phyloP scores from a whole-genome alignment of 1,140 invertebrate genomes.

The Pomacea maculata region DNA sequence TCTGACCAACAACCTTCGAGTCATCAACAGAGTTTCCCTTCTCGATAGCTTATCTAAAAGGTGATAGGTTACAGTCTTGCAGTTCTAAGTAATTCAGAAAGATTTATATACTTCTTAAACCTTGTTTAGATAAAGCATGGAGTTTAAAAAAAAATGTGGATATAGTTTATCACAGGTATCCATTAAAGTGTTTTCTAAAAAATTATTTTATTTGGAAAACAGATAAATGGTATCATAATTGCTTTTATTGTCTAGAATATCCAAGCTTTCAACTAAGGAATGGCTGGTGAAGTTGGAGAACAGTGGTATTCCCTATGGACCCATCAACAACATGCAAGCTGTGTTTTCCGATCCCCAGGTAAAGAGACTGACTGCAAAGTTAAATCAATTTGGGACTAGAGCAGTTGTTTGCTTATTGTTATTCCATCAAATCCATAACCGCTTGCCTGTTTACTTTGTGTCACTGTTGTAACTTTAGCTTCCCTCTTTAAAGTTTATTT shows the following conservation, averaged over 20 bases:
- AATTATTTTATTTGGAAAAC: no score
- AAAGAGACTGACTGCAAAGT: neutral
- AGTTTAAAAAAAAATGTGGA: no score
- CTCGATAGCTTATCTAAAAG: conserved; percentile 36
- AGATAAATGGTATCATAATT: neutral
- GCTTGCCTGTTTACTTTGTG: neutral
- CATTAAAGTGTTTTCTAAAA: no score
- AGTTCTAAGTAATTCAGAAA: no score
- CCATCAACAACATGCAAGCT: conserved; percentile 85
- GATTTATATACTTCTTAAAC: no score
- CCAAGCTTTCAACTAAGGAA: conserved; percentile 76
- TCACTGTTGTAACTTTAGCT: neutral
- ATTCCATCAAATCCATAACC: neutral
- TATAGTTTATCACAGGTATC: no score
- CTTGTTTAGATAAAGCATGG: no score
- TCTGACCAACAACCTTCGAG: conserved; percentile 77
- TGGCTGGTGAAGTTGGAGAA: conserved; percentile 81
- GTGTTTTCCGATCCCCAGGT: conserved; percentile 91
- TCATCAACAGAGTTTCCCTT: conserved; percentile 73
- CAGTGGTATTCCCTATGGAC: conserved; percentile 85
- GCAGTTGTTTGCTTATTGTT: no score
- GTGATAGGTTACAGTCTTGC: conserved; percentile 23
- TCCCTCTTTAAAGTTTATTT: neutral
- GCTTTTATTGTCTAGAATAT: conserved; percentile 66
- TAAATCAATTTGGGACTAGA: neutral